Evolutionary conservation across 2,888 invertebrate genomes (phyloP).

Genomic region (Heteromyza rotundicornis): DNA sequence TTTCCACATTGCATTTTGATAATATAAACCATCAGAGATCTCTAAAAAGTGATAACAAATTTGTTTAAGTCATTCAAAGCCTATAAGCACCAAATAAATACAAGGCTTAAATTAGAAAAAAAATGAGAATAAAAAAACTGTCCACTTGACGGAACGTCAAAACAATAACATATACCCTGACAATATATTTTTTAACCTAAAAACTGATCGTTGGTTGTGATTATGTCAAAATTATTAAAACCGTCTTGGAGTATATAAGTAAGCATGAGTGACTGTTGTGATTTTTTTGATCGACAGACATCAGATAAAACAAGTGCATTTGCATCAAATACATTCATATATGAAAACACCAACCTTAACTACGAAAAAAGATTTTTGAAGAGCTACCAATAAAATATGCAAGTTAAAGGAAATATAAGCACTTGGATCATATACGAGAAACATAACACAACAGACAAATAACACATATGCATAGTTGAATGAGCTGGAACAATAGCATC

Average conservation of each 20-base stretch:
- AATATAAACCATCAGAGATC: too few species aligned
- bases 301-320: slow-evolving; percentile 30
- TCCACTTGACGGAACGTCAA: slow-evolving; percentile 5
- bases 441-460: too few species aligned
- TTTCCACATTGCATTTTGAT: too few species aligned
- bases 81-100: too few species aligned
- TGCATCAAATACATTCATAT: slow-evolving; percentile 18
- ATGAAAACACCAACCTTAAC: neutral
- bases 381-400: slow-evolving; percentile 1
- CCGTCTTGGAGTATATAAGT: slow-evolving; percentile 5
- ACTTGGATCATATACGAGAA: neutral
- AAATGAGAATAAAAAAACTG: neutral
- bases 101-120: too few species aligned
- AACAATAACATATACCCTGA: neutral
- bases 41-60: too few species aligned
- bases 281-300: slow-evolving; percentile 14
- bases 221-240: slow-evolving; percentile 27
- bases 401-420: neutral
- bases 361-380: neutral
- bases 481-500: too few species aligned
- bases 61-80: too few species aligned
- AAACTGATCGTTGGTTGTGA: too few species aligned
- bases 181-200: too few species aligned
- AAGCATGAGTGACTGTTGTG: slow-evolving; percentile 16
- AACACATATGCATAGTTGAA: too few species aligned